Evolutionary conservation across 2,113 vertebrate species (phyloP).

Genomic region (Sminthopsis crassicaudata): DNA sequence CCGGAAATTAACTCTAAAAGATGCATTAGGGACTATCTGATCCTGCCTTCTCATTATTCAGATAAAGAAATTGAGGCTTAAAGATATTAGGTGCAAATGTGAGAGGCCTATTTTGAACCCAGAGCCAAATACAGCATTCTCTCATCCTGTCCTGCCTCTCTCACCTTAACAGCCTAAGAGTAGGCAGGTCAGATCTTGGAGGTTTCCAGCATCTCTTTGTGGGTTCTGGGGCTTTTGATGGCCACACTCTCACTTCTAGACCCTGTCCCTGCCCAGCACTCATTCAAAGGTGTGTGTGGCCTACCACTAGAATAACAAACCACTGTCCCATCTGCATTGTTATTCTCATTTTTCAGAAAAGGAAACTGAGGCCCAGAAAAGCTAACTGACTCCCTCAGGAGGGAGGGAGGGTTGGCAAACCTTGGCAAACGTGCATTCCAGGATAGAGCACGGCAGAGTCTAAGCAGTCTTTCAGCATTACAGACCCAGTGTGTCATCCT

Average conservation of each 20-base stretch:
- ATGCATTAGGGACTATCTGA: neutral
- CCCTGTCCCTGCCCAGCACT: neutral
- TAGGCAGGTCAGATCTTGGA: neutral
- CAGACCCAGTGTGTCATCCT: neutral
- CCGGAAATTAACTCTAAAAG: neutral
- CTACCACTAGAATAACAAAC: neutral
- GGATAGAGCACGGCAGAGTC: neutral
- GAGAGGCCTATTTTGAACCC: neutral
- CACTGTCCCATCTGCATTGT: neutral
- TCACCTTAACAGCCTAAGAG: neutral
- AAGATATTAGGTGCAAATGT: neutral
- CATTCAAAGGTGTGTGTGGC: neutral
- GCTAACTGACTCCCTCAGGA: neutral
- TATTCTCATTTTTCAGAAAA: neutral
- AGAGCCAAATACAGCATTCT: neutral
- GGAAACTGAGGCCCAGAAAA: neutral
- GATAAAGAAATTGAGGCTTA: neutral
- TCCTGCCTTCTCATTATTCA: too few species aligned
- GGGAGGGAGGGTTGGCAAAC: neutral
- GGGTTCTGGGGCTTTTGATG: neutral
- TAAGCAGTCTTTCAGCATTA: slow-evolving; percentile 1
- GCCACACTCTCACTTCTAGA: neutral
- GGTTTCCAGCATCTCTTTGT: neutral
- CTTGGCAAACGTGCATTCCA: neutral
- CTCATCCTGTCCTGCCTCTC: neutral